These are phyloP conservation scores for Pocillopora meandrina DNA, from an alignment of 92 coral and sea anemone species.

Conservation along the genomic window DNA sequence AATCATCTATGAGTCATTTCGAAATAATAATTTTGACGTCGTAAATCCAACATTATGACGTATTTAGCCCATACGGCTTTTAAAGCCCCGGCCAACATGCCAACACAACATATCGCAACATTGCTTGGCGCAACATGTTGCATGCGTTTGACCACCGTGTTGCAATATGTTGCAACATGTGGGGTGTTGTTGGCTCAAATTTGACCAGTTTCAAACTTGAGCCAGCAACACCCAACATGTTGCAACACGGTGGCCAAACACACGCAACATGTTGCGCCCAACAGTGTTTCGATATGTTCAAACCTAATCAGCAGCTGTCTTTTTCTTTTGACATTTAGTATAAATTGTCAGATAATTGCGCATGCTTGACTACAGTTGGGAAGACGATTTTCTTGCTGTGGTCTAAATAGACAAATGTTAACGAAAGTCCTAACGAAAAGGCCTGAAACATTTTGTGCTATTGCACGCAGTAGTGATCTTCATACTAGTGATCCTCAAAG, in stretches of 20 bases:
- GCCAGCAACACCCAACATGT: no score
- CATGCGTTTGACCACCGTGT: no score
- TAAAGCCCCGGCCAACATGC: no score
- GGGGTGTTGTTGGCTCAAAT: no score
- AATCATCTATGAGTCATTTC: neutral
- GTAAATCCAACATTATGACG: neutral
- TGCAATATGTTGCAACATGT: no score
- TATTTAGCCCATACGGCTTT: neutral
- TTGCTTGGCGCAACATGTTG: no score
- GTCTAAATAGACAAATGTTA: slow-evolving; percentile 19
- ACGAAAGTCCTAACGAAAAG: slow-evolving; percentile 15
- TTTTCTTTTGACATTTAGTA: slow-evolving; percentile 9
- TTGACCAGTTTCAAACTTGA: no score
- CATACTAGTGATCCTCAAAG: slow-evolving; percentile 3
- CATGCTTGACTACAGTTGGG: slow-evolving; percentile 16
- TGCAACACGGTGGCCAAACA: no score
- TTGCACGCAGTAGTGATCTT: neutral
- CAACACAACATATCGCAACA: no score
- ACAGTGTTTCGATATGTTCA: neutral
- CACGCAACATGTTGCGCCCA: no score
- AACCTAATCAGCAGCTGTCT: slow-evolving; percentile 9
- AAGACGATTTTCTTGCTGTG: slow-evolving; percentile 19
- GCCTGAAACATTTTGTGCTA: slow-evolving; percentile 8
- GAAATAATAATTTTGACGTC: neutral
- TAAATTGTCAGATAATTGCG: slow-evolving; percentile 5